These are phyloP conservation scores for Agapostemon virescens DNA, from an alignment of 2,888 invertebrate genomes.

Conservation along the genomic window DNA sequence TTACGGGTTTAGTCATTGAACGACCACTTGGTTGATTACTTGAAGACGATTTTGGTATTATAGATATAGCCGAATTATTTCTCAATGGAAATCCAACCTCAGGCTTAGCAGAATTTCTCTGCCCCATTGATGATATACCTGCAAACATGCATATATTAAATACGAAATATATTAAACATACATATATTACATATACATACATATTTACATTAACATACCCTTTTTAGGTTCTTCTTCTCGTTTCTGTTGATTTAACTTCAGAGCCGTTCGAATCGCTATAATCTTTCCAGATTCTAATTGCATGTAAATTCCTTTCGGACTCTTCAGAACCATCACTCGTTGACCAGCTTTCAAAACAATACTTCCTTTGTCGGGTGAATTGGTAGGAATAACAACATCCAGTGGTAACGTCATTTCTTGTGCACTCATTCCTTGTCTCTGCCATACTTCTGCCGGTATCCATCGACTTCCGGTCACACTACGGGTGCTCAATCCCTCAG, in stretches of 20 bases:
- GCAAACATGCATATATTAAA: constrained; percentile 32
- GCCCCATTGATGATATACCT: constrained; percentile 68
- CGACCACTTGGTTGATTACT: constrained; percentile 67
- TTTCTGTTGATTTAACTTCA: constrained; percentile 84
- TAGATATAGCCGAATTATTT: constrained; percentile 80
- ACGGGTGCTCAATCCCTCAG: constrained; percentile 81
- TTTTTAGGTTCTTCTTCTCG: constrained; percentile 81
- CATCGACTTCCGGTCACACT: constrained; percentile 83
- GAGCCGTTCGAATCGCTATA: constrained; percentile 92
- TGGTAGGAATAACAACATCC: constrained; percentile 96
- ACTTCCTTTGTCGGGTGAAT: constrained; percentile 93
- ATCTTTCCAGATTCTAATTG: constrained; percentile 96
- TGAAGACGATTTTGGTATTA: constrained; percentile 78
- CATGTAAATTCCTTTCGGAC: constrained; percentile 97
- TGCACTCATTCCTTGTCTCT: constrained; percentile 95
- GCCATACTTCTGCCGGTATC: constrained; percentile 96
- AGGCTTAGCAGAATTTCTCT: constrained; percentile 70
- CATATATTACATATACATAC: constrained; percentile 31
- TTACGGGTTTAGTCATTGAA: constrained; percentile 70
- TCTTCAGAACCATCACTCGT: constrained; percentile 95
- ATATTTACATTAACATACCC: constrained; percentile 72
- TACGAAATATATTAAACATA: too few relatives aligned
- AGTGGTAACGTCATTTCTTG: constrained; percentile 96
- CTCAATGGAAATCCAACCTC: constrained; percentile 78
- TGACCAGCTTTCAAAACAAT: constrained; percentile 96